Conservation (phyloP, 2,113 vertebrate genomes). For the Gorsachius goisagi region DNA sequence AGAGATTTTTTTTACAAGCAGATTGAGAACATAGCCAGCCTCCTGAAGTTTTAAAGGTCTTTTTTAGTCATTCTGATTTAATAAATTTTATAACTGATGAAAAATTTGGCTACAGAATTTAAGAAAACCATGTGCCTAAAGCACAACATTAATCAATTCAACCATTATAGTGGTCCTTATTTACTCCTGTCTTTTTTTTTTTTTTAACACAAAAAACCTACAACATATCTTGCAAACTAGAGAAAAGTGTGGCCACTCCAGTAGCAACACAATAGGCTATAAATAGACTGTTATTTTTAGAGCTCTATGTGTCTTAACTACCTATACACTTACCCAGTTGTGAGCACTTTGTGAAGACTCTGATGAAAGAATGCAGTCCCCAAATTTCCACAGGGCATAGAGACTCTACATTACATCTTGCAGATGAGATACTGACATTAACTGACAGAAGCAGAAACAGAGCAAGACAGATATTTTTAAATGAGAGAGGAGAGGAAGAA, state of each 20-base stretch:
- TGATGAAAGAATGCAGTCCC: constrained; percentile 13
- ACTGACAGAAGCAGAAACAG: not conserved
- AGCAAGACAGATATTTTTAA: not conserved
- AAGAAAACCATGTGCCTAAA: constrained; percentile 17
- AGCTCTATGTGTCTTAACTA: constrained; percentile 32
- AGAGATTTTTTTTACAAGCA: not conserved
- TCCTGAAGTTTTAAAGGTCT: not conserved
- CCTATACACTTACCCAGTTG: constrained; percentile 33
- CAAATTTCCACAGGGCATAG: constrained; percentile 42
- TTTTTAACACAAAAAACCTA: not conserved
- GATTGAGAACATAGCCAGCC: not conserved
- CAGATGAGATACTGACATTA: not conserved
- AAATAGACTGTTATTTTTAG: constrained; percentile 58
- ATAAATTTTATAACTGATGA: constrained; percentile 1
- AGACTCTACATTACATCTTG: not conserved
- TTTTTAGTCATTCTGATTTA: not conserved
- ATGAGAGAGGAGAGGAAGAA: not conserved
- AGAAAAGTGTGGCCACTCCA: not conserved
- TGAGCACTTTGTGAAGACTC: constrained; percentile 25
- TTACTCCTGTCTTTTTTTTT: not conserved
- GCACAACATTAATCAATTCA: constrained; percentile 21
- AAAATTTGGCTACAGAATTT: constrained; percentile 8
- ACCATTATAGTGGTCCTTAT: not conserved
- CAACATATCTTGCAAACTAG: not conserved
- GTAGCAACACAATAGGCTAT: constrained; percentile 4